These are phyloP conservation scores for Tetragonula carbonaria DNA, from an alignment of 2,888 invertebrate species.

Conservation along the genomic window DNA sequence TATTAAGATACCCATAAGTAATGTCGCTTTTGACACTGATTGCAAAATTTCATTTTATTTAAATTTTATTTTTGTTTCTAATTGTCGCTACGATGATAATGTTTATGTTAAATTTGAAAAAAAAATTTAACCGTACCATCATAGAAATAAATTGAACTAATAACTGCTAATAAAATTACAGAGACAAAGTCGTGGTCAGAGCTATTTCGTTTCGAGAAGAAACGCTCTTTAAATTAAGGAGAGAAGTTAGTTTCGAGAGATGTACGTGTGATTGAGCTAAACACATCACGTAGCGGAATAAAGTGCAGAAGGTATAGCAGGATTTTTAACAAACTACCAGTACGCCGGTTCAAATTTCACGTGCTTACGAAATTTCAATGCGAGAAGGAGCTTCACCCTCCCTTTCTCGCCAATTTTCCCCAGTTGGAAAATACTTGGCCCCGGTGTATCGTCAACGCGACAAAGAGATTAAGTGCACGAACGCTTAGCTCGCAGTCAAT, in stretches of 20 bases:
- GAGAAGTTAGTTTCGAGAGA: neutral
- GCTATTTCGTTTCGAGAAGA: neutral
- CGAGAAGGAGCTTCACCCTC: neutral
- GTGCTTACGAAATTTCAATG: constrained; percentile 19
- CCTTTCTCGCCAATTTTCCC: neutral
- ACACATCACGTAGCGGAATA: neutral
- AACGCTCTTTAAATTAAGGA: neutral
- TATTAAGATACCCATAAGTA: no score
- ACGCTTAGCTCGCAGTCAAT: constrained; percentile 69
- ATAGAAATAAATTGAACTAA: no score
- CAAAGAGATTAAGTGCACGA: constrained; percentile 46
- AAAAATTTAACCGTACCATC: no score
- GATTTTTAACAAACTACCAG: constrained; percentile 27
- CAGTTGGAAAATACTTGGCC: constrained; percentile 21
- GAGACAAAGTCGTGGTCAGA: no score
- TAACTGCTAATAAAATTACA: no score
- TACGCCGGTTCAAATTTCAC: constrained; percentile 26
- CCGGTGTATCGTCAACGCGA: constrained; percentile 44
- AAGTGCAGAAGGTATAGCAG: neutral
- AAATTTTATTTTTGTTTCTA: no score
- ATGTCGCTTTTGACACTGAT: no score
- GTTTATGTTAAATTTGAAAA: no score
- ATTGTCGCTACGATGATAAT: no score
- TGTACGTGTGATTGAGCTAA: neutral
- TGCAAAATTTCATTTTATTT: no score